phyloP scores from a whole-genome alignment of 1,140 invertebrate species.

The Apis cerana region DNA sequence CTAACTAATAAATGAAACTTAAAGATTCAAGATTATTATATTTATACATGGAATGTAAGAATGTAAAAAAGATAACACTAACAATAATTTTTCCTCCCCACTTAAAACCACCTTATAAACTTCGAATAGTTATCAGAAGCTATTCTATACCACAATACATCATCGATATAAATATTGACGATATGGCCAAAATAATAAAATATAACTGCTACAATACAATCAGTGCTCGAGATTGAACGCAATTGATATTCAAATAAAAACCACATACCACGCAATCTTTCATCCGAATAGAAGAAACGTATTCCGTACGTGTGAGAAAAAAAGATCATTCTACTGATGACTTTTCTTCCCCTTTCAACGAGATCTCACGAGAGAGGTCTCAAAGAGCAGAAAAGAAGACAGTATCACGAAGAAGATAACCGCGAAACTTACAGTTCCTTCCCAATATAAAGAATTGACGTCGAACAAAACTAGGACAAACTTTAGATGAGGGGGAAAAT shows the following conservation, averaged over 20 bases:
- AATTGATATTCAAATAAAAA: conserved; percentile 49
- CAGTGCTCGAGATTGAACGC: conserved; percentile 25
- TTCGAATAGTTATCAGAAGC: conserved; percentile 41
- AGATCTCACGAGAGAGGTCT: background rate
- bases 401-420: conserved; percentile 14
- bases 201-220: conserved; percentile 1
- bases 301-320: too few relatives aligned
- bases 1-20: too few relatives aligned
- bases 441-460: conserved; percentile 19
- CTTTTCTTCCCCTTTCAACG: conserved; percentile 12
- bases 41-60: too few relatives aligned
- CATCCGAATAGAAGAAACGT: background rate
- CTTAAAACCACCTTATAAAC: conserved; percentile 19
- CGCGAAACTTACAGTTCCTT: conserved; percentile 35
- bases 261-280: background rate
- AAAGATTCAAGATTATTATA: too few relatives aligned
- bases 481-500: conserved; percentile 46
- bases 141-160: conserved; percentile 21
- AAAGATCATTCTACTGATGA: conserved; percentile 30
- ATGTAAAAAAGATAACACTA: background rate
- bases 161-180: conserved; percentile 31
- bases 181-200: conserved; percentile 50
- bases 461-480: conserved; percentile 38
- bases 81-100: conserved; percentile 23
- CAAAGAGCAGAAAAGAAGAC: background rate